A percentile compares a stretch with the other conserved stretches of the same genome.
phyloP scores from a whole-genome alignment of 2,113 vertebrate species.

The Morphnarchus princeps region DNA sequence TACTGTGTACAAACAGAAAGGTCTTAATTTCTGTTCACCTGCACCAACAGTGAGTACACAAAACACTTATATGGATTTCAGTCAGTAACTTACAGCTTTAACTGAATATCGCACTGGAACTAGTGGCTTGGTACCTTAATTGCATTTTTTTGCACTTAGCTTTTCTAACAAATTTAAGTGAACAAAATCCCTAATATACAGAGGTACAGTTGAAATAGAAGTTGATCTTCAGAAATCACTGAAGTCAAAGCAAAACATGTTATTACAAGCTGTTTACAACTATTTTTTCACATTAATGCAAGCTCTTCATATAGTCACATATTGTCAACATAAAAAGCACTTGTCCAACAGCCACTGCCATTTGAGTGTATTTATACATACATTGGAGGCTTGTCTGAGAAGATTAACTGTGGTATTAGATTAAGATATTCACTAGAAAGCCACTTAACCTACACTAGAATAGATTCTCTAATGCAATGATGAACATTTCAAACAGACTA shows the following conservation, averaged over 20 bases:
- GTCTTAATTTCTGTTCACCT: not conserved
- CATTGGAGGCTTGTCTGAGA: not conserved
- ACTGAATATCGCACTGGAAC: not conserved
- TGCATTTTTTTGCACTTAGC: not conserved
- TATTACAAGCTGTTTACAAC: not conserved
- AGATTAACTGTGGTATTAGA: constrained; percentile 41
- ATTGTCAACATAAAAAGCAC: not conserved
- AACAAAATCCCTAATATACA: too few relatives aligned
- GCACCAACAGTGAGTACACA: not conserved
- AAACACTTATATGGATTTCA: not conserved
- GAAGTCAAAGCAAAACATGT: not conserved
- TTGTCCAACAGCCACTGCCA: not conserved
- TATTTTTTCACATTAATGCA: not conserved
- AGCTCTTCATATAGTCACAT: not conserved
- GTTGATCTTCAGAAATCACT: not conserved
- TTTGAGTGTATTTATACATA: not conserved
- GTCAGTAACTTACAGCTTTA: not conserved
- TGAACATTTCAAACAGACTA: not conserved
- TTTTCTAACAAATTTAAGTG: not conserved
- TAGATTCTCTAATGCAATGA: constrained; percentile 3
- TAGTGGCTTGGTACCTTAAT: not conserved
- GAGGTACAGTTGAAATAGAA: not conserved
- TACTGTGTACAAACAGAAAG: not conserved
- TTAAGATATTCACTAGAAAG: constrained; percentile 39
- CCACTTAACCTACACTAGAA: constrained; percentile 57